A percentile compares a stretch with the other conserved stretches of the same genome.
Evolutionary conservation across 2,113 vertebrate genomes (phyloP).

Genomic region (Oryzias melastigma): DNA sequence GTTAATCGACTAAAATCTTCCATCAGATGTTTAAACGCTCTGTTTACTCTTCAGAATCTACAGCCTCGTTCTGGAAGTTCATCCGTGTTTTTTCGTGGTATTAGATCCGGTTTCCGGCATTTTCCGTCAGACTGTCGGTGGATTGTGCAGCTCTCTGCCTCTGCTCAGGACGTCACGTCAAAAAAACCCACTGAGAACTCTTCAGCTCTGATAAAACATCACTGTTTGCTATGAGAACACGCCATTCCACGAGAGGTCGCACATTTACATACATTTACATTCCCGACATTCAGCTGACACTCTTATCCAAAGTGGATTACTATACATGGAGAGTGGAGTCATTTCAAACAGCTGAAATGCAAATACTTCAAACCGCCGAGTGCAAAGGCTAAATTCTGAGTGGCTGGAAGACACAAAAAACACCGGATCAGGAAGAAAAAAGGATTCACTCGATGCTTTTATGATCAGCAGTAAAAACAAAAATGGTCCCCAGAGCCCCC

Average conservation of each 20-base stretch:
- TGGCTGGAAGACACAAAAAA: background rate
- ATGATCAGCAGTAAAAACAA: slow-evolving; percentile 14
- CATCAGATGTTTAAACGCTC: no score
- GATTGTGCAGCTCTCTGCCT: background rate
- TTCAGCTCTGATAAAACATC: no score
- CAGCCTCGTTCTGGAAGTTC: no score
- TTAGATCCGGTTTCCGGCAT: no score
- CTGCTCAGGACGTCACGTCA: slow-evolving; percentile 4
- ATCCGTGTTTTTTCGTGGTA: no score
- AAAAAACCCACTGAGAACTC: background rate
- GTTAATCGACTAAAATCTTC: no score
- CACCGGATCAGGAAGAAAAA: background rate
- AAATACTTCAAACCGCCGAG: slow-evolving; percentile 4
- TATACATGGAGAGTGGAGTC: background rate
- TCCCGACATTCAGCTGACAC: background rate
- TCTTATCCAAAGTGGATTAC: background rate
- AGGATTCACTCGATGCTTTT: background rate
- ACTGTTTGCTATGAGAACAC: no score
- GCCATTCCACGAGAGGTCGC: no score
- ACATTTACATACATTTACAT: background rate
- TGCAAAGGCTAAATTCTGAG: slow-evolving; percentile 12
- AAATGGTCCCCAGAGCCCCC: slow-evolving; percentile 39
- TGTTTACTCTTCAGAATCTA: no score
- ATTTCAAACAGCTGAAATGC: slow-evolving; percentile 12
- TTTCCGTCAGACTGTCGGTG: background rate